Evolutionary conservation across 2,797 vertebrate genomes (phyloP).

Genomic region (Strix occidentalis): DNA sequence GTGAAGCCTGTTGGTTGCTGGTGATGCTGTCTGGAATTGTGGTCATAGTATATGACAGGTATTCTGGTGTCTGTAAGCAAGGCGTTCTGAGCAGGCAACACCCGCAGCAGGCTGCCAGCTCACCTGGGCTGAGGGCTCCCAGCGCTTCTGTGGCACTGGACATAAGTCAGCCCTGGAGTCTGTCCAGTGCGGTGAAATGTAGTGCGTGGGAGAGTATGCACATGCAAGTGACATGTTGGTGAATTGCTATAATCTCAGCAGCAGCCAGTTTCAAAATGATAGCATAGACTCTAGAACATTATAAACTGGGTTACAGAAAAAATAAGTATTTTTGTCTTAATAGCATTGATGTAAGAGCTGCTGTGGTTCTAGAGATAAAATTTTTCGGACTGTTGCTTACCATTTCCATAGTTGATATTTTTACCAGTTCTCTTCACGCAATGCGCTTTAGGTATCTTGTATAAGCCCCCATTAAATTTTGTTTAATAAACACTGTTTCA

Average conservation of each 20-base stretch:
- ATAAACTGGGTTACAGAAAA: background rate
- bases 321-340: background rate
- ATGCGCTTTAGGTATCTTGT: background rate
- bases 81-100: too few relatives aligned
- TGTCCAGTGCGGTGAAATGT: fast-evolving
- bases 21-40: background rate
- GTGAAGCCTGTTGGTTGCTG: fast-evolving
- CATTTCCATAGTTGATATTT: background rate
- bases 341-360: background rate
- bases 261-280: background rate
- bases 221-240: fast-evolving
- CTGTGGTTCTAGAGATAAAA: background rate
- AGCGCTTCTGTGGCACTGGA: fast-evolving
- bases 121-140: too few relatives aligned
- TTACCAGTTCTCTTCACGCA: background rate
- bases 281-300: background rate
- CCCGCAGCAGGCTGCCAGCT: fast-evolving
- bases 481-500: background rate
- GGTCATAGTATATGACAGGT: fast-evolving
- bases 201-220: fast-evolving
- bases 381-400: background rate
- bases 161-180: fast-evolving
- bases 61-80: background rate
- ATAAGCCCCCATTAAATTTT: background rate
- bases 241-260: background rate